Percentiles rank a stretch among this genome's conserved stretches.
Conservation (phyloP, 2,113 vertebrate species). For the Herpetotheres cachinnans region DNA sequence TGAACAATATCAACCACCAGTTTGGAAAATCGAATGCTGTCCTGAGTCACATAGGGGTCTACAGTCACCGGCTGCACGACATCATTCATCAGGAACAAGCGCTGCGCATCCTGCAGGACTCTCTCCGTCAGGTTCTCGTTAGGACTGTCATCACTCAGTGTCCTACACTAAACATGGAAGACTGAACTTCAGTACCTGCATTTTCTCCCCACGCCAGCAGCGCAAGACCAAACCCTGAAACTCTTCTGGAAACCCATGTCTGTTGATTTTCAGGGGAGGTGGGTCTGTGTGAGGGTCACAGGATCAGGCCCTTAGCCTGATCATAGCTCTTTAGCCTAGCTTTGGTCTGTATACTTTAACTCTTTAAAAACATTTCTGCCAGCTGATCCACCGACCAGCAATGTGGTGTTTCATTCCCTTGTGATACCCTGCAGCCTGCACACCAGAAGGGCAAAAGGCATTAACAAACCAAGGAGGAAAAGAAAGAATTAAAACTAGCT, state of each 20-base stretch:
- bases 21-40: slow-evolving; percentile 92
- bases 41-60: slow-evolving; percentile 92
- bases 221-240: neutral
- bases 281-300: neutral
- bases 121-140: slow-evolving; percentile 93
- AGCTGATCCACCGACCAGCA: neutral
- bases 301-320: neutral
- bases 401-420: neutral
- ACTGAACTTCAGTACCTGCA: neutral
- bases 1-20: slow-evolving; percentile 96
- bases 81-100: slow-evolving; percentile 95
- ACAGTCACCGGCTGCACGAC: slow-evolving; percentile 93
- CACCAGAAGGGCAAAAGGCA: neutral
- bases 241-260: neutral
- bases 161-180: slow-evolving; percentile 82
- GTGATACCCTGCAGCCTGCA: neutral
- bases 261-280: neutral
- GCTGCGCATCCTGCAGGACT: slow-evolving; percentile 94
- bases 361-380: neutral
- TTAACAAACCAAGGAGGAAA: neutral
- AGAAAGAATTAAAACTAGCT: neutral
- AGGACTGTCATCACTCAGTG: slow-evolving; percentile 84
- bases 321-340: neutral
- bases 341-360: neutral
- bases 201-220: neutral